Base-by-base conservation (phyloP, 2,113 vertebrate genomes). In the Lipophrys pholis region DNA sequence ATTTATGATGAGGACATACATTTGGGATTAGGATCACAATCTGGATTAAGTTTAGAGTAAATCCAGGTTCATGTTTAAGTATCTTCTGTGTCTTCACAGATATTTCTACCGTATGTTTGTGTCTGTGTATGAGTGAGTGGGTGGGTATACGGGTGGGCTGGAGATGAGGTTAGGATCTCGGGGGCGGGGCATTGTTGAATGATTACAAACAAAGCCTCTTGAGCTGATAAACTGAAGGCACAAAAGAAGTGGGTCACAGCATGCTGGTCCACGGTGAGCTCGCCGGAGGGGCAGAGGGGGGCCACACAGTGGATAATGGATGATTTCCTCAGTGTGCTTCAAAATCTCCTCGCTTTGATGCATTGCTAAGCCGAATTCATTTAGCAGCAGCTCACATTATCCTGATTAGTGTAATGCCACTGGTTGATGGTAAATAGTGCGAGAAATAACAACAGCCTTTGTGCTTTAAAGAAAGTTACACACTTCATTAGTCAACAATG, bases 181-280 rank as follows among this genome's bases (percentile, higher is more conserved):
- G 69, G 63, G 69, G 51, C 0, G 45, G 78, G 54, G 67, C 12
- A 36, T 11, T 76, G 60, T 4, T 57, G 81, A 84, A 73, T 68
- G 89, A 87, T 81, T 87, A 83, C 42, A 83, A 91, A 93, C 87
- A 91, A 91, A 89, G 82, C 61, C 83, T 60, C 63, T 65, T 82
- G 81, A 90, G 70, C 76, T 81, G 82, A 84, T 89, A 51, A 82
- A 84, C 73, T 80, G 12, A 56, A 64, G 65, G 65, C 62, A 91
- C 86, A 90, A 90, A 84, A 70, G 84, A 92, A 92, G 78, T 93
- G 86, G 90, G 90, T 93, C 92, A 91, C 49, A 16, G 73, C 72
- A 66, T 67, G 78, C 73, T 78, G 53, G 58, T 64, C 53, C 60
- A 68, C 51, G 39, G 38, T 62, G 10, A 46, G 48, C 7, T 3